These are phyloP conservation scores for Lathamus discolor DNA, from an alignment of 2,113 vertebrate genomes.

Conservation along the genomic window DNA sequence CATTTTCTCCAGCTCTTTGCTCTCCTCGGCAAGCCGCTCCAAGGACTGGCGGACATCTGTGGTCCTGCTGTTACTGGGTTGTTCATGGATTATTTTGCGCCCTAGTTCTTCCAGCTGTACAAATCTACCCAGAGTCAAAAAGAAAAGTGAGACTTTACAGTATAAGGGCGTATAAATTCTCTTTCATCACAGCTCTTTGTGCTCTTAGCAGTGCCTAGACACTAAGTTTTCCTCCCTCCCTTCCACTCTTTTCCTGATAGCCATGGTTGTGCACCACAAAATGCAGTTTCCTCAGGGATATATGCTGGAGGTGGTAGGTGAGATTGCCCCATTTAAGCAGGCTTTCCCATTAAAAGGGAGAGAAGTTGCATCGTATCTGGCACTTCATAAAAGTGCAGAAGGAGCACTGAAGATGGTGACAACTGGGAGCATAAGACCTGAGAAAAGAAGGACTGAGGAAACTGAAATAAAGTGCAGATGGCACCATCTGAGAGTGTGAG, in stretches of 20 bases:
- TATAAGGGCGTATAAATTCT: neutral
- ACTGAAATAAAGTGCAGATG: neutral
- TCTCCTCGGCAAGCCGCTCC: conserved; percentile 66
- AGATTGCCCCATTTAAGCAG: neutral
- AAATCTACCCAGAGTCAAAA: conserved; percentile 49
- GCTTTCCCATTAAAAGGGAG: neutral
- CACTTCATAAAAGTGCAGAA: neutral
- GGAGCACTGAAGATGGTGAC: neutral
- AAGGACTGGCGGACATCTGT: conserved; percentile 66
- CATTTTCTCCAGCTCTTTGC: conserved; percentile 68
- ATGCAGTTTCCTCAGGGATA: neutral
- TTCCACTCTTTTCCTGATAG: neutral
- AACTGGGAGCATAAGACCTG: neutral
- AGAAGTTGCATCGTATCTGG: neutral
- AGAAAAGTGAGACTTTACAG: neutral
- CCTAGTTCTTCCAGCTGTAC: conserved; percentile 67
- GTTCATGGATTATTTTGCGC: neutral
- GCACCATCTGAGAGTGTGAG: neutral
- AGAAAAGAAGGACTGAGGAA: neutral
- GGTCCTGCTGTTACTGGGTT: neutral
- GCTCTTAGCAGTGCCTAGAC: neutral
- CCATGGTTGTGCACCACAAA: neutral
- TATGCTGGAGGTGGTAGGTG: neutral
- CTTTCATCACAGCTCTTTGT: neutral
- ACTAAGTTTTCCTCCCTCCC: neutral